Evolutionary conservation across 2,797 vertebrate genomes (phyloP).

Genomic region (Heliangelus exortis): DNA sequence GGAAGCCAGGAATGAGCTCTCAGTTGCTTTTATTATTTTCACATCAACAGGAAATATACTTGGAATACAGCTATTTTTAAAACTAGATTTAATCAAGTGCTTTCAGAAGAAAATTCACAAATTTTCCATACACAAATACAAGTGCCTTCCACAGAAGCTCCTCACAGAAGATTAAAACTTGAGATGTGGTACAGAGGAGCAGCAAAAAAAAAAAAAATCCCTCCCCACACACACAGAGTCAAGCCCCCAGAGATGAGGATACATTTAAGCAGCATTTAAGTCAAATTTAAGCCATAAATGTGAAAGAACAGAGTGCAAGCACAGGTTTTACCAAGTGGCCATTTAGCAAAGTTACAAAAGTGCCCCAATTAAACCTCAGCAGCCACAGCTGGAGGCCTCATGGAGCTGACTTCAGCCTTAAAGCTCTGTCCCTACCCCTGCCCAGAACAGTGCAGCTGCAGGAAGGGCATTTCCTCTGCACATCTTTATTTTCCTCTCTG

Average conservation of each 20-base stretch:
- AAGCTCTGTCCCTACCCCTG: background rate
- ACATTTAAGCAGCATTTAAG: background rate
- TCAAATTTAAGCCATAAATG: background rate
- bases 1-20: background rate
- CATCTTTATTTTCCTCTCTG: fast-evolving
- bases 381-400: background rate
- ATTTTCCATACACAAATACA: background rate
- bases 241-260: background rate
- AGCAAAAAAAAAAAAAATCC: background rate
- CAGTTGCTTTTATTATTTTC: constrained; percentile 56
- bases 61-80: constrained; percentile 11
- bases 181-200: background rate
- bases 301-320: background rate
- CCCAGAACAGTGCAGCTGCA: background rate
- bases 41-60: constrained; percentile 6
- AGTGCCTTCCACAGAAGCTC: background rate
- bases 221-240: no score
- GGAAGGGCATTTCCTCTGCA: background rate
- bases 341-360: background rate
- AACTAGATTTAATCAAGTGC: constrained; percentile 12
- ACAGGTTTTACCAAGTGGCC: background rate
- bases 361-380: background rate
- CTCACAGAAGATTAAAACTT: background rate
- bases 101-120: background rate
- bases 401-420: background rate